These are phyloP conservation scores for Semibalanus balanoides DNA, from an alignment of 1,140 invertebrate species.

Conservation along the genomic window DNA sequence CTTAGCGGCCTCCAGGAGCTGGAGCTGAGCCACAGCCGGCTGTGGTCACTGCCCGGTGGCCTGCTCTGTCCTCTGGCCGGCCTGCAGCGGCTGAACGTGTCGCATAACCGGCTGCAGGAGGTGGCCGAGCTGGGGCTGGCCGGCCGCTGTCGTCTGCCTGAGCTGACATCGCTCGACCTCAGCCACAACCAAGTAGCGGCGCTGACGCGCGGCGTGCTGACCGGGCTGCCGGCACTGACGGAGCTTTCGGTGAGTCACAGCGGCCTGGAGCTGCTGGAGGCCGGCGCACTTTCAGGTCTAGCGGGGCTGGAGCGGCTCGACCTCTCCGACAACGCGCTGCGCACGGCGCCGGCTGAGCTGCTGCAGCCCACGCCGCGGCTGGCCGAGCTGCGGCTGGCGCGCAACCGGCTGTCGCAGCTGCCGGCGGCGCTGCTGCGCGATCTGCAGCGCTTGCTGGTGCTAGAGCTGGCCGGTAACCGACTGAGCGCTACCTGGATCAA, in stretches of 20 bases:
- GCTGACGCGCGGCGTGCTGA: conserved; percentile 45
- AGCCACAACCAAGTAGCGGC: conserved; percentile 66
- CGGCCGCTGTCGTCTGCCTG: conserved; percentile 9
- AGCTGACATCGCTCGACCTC: conserved; percentile 54
- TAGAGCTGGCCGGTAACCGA: conserved; percentile 69
- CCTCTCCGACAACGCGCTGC: conserved; percentile 66
- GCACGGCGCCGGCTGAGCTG: conserved; percentile 54
- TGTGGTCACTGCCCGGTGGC: conserved; percentile 66
- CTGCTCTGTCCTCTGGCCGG: conserved; percentile 61
- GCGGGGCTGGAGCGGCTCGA: conserved; percentile 37
- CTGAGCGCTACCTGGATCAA: conserved; percentile 75
- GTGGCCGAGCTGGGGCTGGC: conserved; percentile 55
- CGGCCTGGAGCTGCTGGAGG: conserved; percentile 18
- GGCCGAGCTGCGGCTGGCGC: conserved; percentile 46
- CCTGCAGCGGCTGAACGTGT: conserved; percentile 66
- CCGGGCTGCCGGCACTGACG: conserved; percentile 52
- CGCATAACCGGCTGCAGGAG: conserved; percentile 56
- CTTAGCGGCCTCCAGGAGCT: conserved; percentile 29
- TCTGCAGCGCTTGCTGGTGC: conserved; percentile 51
- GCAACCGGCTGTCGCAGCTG: conserved; percentile 56
- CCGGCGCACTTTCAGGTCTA: conserved; percentile 17
- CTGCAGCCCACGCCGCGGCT: conserved; percentile 39
- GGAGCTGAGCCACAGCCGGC: conserved; percentile 76
- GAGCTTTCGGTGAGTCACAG: conserved; percentile 18
- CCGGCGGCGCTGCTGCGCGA: conserved; percentile 65